Percentiles rank a stretch among this genome's conserved stretches.
Evolutionary conservation across 2,888 invertebrate species (phyloP).

Genomic region (Hemistola chrysoprasaria): DNA sequence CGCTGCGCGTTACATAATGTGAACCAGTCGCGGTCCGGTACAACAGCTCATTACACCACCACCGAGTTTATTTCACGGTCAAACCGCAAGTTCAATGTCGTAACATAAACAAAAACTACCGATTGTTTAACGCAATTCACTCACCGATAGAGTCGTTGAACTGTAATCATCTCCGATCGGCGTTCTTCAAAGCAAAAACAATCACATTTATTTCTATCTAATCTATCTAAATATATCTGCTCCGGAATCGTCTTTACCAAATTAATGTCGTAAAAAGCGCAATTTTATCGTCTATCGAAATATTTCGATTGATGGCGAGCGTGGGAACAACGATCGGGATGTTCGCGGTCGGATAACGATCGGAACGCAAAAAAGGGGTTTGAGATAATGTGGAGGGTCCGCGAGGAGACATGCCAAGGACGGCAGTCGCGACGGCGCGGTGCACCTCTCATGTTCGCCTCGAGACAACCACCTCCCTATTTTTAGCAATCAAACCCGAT

Average conservation of each 20-base stretch:
- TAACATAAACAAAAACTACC: constrained; percentile 23
- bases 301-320: constrained; percentile 59
- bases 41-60: constrained; percentile 33
- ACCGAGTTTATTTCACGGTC: constrained; percentile 44
- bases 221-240: constrained; percentile 25
- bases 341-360: constrained; percentile 77
- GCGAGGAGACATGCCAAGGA: constrained; percentile 60
- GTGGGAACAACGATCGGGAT: constrained; percentile 71
- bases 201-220: constrained; percentile 22
- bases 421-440: constrained; percentile 48
- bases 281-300: constrained; percentile 63
- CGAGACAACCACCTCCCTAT: constrained; percentile 64
- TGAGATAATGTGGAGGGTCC: constrained; percentile 64
- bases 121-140: constrained; percentile 20
- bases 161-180: constrained; percentile 26
- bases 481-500: constrained; percentile 73
- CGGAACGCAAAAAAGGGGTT: constrained; percentile 77
- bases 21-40: constrained; percentile 52
- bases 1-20: constrained; percentile 58
- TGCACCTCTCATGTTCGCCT: constrained; percentile 28
- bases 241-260: constrained; percentile 48
- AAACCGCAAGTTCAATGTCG: constrained; percentile 42
- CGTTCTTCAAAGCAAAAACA: constrained; percentile 25
- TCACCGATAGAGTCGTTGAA: constrained; percentile 23
- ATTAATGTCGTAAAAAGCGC: constrained; percentile 64